Evolutionary conservation across 2,888 invertebrate species (phyloP), one percentile per base, ranked within the genome.

Genomic region (Leptopilina drosophilae): DNA sequence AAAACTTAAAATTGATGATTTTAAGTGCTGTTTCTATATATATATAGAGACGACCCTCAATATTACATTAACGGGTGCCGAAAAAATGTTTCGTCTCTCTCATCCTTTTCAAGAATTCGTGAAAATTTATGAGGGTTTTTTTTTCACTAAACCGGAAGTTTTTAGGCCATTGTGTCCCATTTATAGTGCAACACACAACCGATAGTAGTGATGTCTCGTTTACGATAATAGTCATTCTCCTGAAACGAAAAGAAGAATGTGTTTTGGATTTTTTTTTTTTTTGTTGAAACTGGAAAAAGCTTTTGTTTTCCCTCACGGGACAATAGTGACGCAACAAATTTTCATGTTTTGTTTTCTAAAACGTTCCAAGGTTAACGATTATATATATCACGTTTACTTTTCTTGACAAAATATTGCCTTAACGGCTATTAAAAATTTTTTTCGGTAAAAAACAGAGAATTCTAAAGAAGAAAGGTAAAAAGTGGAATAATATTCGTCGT

Each of bases 231-330:
- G 64, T 73, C 40, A n/a, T 56, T 53, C 33, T 33, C 14, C 53
- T n/a, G 53, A 56, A 33, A 73, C 26, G 14, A 26, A 49, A 73
- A 73, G 40, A 73, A 20, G 56, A 73, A 73, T 73, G 56, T 15
- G 53, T n/a, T 73, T 73, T 73, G n/a, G 56, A 73, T 73, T 73
- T 73, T 73, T 69, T 46, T 46, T 3, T 49, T 49, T 46, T 20
- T 20, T 3, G 11, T 49, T 9, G 15, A 62, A 62, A 73, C 56
- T 73, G n/a, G 73, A 73, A 73, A 73, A 73, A 56, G 56, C 73
- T 73, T 59, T 73, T 81, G 82, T 83, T 81, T 81, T 83, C 82
- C 79, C 83, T 82, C 76, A 73, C 53, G 77, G 56, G 56, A 62
- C 73, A 73, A 56, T 56, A 56, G 56, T 73, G 56, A 73, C 11